A percentile compares a stretch with the other conserved stretches of the same genome.
phyloP scores from a whole-genome alignment of 2,113 vertebrate species.

The Amphiprion percula region DNA sequence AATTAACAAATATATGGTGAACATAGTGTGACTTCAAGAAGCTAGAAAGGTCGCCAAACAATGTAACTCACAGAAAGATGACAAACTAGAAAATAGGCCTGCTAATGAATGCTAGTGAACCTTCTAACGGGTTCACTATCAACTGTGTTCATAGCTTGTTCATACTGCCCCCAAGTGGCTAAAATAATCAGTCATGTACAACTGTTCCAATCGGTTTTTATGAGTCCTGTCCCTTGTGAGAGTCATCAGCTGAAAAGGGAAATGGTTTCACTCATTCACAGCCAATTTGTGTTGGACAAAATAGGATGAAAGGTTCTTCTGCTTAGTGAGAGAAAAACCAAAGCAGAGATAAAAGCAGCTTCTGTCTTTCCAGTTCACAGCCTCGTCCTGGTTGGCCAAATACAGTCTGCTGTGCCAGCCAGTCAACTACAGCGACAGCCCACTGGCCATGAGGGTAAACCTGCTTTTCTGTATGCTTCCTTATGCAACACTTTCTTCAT shows the following conservation, averaged over 20 bases:
- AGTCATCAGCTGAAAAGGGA: constrained; percentile 15
- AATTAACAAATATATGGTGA: too few relatives aligned
- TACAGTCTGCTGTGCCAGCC: constrained; percentile 85
- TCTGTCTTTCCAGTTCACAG: constrained; percentile 81
- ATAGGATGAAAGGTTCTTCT: constrained; percentile 14
- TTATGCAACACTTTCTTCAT: not conserved
- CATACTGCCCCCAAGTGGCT: not conserved
- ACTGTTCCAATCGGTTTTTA: not conserved
- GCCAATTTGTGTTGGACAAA: constrained; percentile 6
- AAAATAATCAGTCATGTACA: not conserved
- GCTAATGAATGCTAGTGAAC: too few relatives aligned
- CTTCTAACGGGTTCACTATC: too few relatives aligned
- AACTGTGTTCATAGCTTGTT: too few relatives aligned
- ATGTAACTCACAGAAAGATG: too few relatives aligned
- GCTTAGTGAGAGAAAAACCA: constrained; percentile 17
- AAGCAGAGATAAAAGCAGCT: constrained; percentile 32
- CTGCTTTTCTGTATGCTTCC: not conserved
- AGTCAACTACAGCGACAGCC: constrained; percentile 77
- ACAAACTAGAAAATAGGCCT: too few relatives aligned
- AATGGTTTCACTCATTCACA: not conserved
- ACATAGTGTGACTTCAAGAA: too few relatives aligned
- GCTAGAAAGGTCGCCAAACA: too few relatives aligned
- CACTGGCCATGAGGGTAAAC: constrained; percentile 77
- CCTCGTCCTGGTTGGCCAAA: constrained; percentile 75
- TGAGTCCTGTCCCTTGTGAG: not conserved